Base-by-base conservation (phyloP, 2,888 invertebrate genomes). In the Lepidocyrtoides sp. region DNA sequence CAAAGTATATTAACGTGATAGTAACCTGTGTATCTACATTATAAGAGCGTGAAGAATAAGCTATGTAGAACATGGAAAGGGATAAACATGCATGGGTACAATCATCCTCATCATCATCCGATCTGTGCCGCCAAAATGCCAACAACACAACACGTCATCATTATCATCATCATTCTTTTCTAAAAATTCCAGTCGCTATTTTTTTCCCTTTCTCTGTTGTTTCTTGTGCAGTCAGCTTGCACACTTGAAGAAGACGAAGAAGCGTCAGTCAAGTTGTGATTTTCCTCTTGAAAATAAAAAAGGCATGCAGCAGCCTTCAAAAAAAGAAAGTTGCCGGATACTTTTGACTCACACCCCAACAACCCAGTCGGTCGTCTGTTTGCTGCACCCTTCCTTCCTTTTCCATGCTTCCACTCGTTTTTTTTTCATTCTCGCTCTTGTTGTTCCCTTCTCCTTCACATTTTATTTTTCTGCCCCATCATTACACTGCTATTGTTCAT, bases 191-290 rank as follows among this genome's bases (percentile, higher is more conserved):
- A 29, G 51, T n/a, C n/a, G n/a, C n/a, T n/a, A n/a, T n/a, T n/a
- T n/a, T n/a, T n/a, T n/a, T n/a, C n/a, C 69, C 44, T 69, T 84
- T 84, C 36, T 51, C 54, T 26, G 29, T 29, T 51, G 32, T 66
- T 48, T 66, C 63, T 48, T 66, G 10, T 54, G 10, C 23, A 32
- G 32, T 17, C 85, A 75, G 44, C 77, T 84, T 86, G 77, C 32
- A 85, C 85, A 79, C 87, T 87, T 87, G 79, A 87, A 60, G 63
- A n/a, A n/a, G n/a, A n/a, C n/a, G n/a, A n/a, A n/a, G n/a, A n/a
- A n/a, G n/a, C n/a, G 3, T 29, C 79, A 79, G 87, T 87, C 87
- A 87, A 87, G 87, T 87, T 87, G 87, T 63, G 87, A 87, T 87
- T 87, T 79, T 79, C 48, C 87, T 87, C 79, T 79, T 87, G 41